Conservation (phyloP, 2,888 invertebrate species). For the Stictocephala bisonia region DNA sequence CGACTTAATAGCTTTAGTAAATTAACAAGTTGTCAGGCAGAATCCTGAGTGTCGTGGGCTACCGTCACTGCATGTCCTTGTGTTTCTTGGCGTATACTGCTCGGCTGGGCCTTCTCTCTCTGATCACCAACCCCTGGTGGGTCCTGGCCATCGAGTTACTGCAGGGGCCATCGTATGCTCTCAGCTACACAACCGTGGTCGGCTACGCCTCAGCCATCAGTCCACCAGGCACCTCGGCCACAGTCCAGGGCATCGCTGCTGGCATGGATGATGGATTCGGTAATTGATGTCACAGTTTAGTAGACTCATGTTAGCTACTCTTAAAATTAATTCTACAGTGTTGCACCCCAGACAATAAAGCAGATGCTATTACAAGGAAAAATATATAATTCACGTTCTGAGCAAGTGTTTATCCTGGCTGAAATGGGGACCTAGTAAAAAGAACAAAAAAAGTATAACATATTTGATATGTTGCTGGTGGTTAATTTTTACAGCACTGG, state of each 20-base stretch:
- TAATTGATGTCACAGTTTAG: conserved; percentile 62
- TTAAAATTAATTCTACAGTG: no score
- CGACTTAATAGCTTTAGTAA: background rate
- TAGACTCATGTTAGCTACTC: background rate
- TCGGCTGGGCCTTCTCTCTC: conserved; percentile 78
- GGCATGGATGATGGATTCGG: conserved; percentile 91
- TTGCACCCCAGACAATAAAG: no score
- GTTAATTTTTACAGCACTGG: no score
- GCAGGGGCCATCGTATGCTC: conserved; percentile 89
- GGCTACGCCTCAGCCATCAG: conserved; percentile 75
- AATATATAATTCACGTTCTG: background rate
- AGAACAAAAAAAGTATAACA: no score
- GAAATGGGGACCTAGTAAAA: no score
- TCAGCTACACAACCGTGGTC: conserved; percentile 86
- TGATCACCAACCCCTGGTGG: conserved; percentile 85
- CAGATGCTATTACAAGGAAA: background rate
- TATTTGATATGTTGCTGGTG: no score
- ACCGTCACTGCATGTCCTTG: conserved; percentile 80
- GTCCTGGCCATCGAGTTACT: conserved; percentile 82
- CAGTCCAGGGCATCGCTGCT: conserved; percentile 86
- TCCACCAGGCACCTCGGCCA: conserved; percentile 81
- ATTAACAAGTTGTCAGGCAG: conserved; percentile 68
- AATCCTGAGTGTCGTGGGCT: conserved; percentile 83
- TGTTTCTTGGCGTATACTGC: conserved; percentile 82
- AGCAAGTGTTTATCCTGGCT: no score